Percentiles rank a stretch among this genome's conserved stretches.
Evolutionary conservation across 1,140 invertebrate genomes (phyloP).

Genomic region (Scaptomyza hsui): DNA sequence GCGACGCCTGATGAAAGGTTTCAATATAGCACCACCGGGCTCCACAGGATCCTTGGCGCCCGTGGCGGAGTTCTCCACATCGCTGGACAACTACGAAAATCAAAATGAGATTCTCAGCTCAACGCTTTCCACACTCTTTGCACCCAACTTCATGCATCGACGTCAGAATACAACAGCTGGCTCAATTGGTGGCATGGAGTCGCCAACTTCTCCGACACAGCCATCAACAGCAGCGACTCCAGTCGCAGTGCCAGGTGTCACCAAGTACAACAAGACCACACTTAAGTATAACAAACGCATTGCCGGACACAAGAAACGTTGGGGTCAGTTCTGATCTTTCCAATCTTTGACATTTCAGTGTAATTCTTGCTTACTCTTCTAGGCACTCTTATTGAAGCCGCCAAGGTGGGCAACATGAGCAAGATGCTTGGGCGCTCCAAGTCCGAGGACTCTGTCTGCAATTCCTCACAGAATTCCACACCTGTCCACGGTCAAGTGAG

Average conservation of each 20-base stretch:
- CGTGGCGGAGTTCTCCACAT: slow-evolving; percentile 90
- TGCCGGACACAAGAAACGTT: slow-evolving; percentile 88
- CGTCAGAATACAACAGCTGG: slow-evolving; percentile 59
- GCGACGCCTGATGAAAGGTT: slow-evolving; percentile 96
- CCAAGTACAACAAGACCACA: slow-evolving; percentile 82
- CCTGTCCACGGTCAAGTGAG: slow-evolving; percentile 76
- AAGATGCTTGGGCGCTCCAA: slow-evolving; percentile 90
- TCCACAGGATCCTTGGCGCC: slow-evolving; percentile 87
- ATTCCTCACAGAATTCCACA: slow-evolving; percentile 84
- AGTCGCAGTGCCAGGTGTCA: slow-evolving; percentile 16
- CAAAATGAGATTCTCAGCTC: slow-evolving; percentile 78
- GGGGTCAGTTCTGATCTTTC: slow-evolving; percentile 78
- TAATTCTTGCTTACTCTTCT: background rate
- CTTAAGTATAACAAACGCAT: slow-evolving; percentile 86
- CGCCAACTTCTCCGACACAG: slow-evolving; percentile 58
- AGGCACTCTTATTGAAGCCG: slow-evolving; percentile 92
- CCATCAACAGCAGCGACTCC: slow-evolving; percentile 10
- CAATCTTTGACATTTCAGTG: too few species aligned
- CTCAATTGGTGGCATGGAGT: slow-evolving; percentile 46
- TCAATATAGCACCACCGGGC: slow-evolving; percentile 92
- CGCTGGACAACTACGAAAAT: slow-evolving; percentile 86
- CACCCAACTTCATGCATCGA: slow-evolving; percentile 83
- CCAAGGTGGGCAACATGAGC: slow-evolving; percentile 90
- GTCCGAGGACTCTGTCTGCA: slow-evolving; percentile 93
- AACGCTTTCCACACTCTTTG: slow-evolving; percentile 80